A percentile compares a stretch with the other conserved stretches of the same genome.
Evolutionary conservation across 2,797 vertebrate genomes (phyloP).

Genomic region (Sebastes hopkinsi): DNA sequence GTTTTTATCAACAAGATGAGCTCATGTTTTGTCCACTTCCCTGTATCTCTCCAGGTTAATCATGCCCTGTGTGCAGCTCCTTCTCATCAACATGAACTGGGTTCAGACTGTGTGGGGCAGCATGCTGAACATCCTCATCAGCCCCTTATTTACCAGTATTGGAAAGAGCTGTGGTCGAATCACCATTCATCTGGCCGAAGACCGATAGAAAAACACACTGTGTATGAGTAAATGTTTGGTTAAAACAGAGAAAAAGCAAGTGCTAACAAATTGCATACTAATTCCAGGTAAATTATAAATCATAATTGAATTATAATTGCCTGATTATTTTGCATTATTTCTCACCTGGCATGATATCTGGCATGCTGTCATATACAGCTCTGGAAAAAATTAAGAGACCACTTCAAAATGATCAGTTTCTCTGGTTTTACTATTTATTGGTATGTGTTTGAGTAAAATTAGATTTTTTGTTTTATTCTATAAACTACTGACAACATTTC

Average conservation of each 20-base stretch:
- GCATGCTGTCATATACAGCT: background rate
- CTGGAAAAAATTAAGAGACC: too few species aligned
- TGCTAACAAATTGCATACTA: background rate
- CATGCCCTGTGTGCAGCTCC: constrained; percentile 69
- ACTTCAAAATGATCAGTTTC: too few species aligned
- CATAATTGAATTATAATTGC: background rate
- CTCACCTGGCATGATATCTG: background rate
- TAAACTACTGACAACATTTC: too few species aligned
- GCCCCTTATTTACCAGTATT: constrained; percentile 61
- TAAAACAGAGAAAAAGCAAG: background rate
- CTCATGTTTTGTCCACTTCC: background rate
- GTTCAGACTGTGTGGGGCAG: constrained; percentile 71
- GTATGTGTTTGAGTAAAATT: too few species aligned
- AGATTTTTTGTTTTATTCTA: too few species aligned
- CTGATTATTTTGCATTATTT: constrained; percentile 8
- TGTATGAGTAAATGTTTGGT: background rate
- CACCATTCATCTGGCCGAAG: constrained; percentile 44
- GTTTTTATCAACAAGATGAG: background rate
- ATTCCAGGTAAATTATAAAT: background rate
- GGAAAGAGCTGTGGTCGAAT: constrained; percentile 66
- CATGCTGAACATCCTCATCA: constrained; percentile 66
- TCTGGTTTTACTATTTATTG: too few species aligned
- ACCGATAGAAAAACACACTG: constrained; percentile 6
- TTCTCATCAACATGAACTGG: constrained; percentile 75
- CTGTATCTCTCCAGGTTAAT: constrained; percentile 64